phyloP scores from a whole-genome alignment of 1,140 invertebrate species.

The Hesperophylax magnus region DNA sequence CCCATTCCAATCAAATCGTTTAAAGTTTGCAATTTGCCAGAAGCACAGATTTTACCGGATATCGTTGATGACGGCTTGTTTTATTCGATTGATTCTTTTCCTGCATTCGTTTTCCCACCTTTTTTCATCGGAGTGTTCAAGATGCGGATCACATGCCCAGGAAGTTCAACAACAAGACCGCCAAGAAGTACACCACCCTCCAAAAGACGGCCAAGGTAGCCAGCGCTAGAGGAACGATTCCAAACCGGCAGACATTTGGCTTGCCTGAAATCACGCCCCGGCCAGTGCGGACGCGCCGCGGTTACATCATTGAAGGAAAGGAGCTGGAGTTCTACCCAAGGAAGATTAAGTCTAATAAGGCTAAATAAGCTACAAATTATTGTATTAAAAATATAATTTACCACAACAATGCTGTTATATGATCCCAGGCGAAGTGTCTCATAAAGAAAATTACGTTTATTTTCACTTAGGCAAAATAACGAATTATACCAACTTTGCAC shows the following conservation, averaged over 20 bases:
- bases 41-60: no score
- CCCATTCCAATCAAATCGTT: no score
- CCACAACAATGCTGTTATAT: no score
- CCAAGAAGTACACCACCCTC: constrained; percentile 93
- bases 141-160: constrained; percentile 68
- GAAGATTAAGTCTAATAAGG: constrained; percentile 97
- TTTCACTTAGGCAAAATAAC: no score
- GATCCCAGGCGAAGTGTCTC: no score
- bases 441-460: no score
- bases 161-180: constrained; percentile 92
- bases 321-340: constrained; percentile 99
- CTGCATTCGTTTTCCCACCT: no score
- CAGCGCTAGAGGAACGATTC: constrained; percentile 96
- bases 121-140: no score
- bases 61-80: no score
- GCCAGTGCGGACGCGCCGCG: constrained; percentile 96
- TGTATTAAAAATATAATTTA: constrained; percentile 39
- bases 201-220: constrained; percentile 95
- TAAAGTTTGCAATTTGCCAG: no score
- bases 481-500: no score
- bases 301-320: constrained; percentile 99
- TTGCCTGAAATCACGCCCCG: constrained; percentile 95
- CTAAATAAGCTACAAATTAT: constrained; percentile 76
- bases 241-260: constrained; percentile 94
- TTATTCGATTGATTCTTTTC: no score